Evolutionary conservation across 2,888 invertebrate species (phyloP).

Genomic region (Trimorus sp.): DNA sequence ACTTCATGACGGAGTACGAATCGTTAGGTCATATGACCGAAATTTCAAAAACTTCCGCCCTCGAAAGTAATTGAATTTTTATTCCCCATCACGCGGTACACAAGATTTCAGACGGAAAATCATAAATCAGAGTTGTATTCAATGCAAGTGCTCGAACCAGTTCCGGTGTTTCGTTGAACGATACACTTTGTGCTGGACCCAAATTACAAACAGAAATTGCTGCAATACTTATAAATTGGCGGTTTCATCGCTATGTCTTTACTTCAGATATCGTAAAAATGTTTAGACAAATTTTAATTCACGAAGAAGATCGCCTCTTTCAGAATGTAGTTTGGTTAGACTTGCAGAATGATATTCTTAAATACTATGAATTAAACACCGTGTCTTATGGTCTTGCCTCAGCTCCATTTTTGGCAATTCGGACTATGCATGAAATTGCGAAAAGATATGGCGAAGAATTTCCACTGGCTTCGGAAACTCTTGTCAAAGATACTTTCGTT

Average conservation of each 20-base stretch:
- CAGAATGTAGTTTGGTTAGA: conserved; percentile 6
- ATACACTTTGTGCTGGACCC: neutral
- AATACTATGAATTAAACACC: too few relatives aligned
- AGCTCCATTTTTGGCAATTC: conserved; percentile 1
- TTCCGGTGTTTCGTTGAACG: too few relatives aligned
- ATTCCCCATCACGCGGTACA: too few relatives aligned
- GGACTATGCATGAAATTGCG: neutral
- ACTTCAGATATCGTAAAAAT: conserved; percentile 9
- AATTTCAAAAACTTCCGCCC: too few relatives aligned
- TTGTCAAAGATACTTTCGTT: neutral
- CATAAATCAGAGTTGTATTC: too few relatives aligned
- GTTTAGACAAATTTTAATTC: conserved; percentile 10
- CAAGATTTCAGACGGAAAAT: too few relatives aligned
- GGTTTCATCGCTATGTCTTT: neutral
- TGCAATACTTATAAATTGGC: neutral
- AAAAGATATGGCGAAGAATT: neutral
- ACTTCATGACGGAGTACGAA: too few relatives aligned
- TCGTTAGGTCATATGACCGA: too few relatives aligned
- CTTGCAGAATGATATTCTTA: neutral
- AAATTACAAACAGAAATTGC: conserved; percentile 12
- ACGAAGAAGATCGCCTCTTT: neutral
- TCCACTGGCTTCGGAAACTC: neutral
- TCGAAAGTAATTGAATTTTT: too few relatives aligned
- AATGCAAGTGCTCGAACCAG: too few relatives aligned
- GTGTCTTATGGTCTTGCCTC: neutral